Conservation (phyloP, 2,113 vertebrate species). For the Climacteris rufus region DNA sequence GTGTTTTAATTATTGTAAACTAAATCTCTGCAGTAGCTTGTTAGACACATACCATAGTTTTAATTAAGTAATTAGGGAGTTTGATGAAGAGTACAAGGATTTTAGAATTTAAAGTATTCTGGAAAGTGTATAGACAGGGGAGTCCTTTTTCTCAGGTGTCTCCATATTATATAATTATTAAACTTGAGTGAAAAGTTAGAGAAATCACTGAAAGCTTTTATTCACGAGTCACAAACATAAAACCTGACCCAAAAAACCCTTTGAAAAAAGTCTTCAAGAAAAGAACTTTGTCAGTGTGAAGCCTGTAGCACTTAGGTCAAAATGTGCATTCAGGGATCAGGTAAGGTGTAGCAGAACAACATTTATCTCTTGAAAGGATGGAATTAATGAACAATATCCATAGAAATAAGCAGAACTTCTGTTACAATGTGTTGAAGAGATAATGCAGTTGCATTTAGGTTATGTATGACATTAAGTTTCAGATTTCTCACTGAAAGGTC, state of each 20-base stretch:
- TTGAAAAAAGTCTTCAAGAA: not conserved
- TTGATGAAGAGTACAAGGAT: constrained; percentile 6
- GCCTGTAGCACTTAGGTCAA: not conserved
- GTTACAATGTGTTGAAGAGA: not conserved
- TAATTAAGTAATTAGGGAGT: constrained; percentile 23
- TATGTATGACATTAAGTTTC: not conserved
- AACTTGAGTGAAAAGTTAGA: not conserved
- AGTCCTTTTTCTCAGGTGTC: not conserved
- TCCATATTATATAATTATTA: not conserved
- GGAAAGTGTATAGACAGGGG: not conserved
- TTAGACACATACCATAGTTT: not conserved
- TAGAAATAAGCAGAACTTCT: not conserved
- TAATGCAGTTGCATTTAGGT: not conserved
- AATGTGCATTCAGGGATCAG: not conserved
- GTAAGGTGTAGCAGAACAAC: not conserved
- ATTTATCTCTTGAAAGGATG: not conserved
- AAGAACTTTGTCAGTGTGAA: not conserved
- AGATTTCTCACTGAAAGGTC: not conserved
- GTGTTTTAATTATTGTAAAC: constrained; percentile 5
- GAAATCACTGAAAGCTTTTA: not conserved
- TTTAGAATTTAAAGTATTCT: constrained; percentile 19
- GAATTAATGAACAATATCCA: not conserved
- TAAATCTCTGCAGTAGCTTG: not conserved
- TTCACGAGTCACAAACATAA: not conserved
- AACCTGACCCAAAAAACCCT: not conserved